Conservation (phyloP, 53 echinoderm and acorn worm species). For the Hippasteria phrygiana region DNA sequence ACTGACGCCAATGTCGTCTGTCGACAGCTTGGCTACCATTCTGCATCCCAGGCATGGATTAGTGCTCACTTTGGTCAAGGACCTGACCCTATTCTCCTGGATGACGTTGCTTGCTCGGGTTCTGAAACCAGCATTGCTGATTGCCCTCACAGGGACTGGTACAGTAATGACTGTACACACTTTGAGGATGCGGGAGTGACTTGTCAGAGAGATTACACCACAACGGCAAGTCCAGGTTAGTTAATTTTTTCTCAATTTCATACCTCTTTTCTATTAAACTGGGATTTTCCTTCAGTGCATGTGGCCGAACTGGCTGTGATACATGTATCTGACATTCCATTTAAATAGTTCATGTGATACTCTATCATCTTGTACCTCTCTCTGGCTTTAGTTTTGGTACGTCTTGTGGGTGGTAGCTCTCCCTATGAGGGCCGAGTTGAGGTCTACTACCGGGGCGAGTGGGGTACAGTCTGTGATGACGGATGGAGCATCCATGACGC, state of each 20-base stretch:
- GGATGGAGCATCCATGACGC: neutral
- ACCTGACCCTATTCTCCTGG: constrained; percentile 45
- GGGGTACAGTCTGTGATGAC: constrained; percentile 26
- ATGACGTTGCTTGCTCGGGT: constrained; percentile 42
- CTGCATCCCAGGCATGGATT: neutral
- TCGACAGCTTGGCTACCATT: constrained; percentile 45
- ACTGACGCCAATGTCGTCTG: constrained; percentile 66
- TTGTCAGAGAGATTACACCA: constrained; percentile 8
- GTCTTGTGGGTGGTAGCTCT: neutral
- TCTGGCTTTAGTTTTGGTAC: neutral
- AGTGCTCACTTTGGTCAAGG: constrained; percentile 58
- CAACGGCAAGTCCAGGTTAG: neutral
- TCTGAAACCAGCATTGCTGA: constrained; percentile 28
- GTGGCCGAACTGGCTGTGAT: too few relatives aligned
- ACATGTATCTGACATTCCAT: too few relatives aligned
- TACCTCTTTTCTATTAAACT: too few relatives aligned
- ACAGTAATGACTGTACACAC: constrained; percentile 42
- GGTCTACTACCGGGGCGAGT: neutral
- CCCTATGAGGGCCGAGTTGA: neutral
- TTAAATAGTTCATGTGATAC: too few relatives aligned
- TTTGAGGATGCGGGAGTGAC: constrained; percentile 67
- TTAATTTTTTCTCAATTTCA: neutral
- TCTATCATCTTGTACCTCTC: neutral
- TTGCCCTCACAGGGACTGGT: constrained; percentile 21
- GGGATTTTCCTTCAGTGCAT: too few relatives aligned